Evolutionary conservation across 2,113 vertebrate genomes (phyloP), one percentile per base, ranked within the genome.

Genomic region (Cyprinodon brontotheroides): DNA sequence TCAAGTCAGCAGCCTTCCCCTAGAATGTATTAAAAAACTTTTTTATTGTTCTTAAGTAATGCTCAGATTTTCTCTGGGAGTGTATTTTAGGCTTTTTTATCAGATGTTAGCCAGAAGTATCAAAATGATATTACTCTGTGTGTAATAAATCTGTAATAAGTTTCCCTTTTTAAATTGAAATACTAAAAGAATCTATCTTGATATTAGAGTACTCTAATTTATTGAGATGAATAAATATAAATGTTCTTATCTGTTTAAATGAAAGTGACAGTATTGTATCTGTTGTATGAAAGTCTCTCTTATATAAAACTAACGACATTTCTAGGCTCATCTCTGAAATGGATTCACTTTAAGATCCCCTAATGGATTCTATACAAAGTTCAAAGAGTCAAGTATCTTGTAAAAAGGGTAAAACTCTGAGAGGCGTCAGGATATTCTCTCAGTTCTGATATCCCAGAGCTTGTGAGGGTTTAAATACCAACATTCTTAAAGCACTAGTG

Each of bases 381-480:
- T 66, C 11, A 53, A 22, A 2, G 37, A 40, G 10, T 37, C 22
- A 3, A 14, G 40, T 41, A 60, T 60, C 50, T 41, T 59, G 8
- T 3, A 43, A 43, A 68, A 60, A 13, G 36, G 4, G 6, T 38
- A 36, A 38, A 60, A 43, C 13, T 47, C 59, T 76, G 22, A 61
- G 20, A 78, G 38, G 48, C 57, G n/a, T 61, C 11, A 47, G 38
- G 36, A 13, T 11, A 37, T 20, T 61, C 66, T 72, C 17, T 50
- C 20, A 39, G 38, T 37, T 50, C 6, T 60, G 37, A 70, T 13
- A 37, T 29, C 53, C 13, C 4, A 22, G 38, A 69, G 45, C 69
- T 62, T 61, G 29, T 68, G 45, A 68, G 50, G 50, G 36, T 63
- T 20, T 39, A 75, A 81, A 71, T 43, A 57, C 39, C 63, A 29